Conservation (phyloP, 1,140 invertebrate genomes). For the Idris sp. region DNA sequence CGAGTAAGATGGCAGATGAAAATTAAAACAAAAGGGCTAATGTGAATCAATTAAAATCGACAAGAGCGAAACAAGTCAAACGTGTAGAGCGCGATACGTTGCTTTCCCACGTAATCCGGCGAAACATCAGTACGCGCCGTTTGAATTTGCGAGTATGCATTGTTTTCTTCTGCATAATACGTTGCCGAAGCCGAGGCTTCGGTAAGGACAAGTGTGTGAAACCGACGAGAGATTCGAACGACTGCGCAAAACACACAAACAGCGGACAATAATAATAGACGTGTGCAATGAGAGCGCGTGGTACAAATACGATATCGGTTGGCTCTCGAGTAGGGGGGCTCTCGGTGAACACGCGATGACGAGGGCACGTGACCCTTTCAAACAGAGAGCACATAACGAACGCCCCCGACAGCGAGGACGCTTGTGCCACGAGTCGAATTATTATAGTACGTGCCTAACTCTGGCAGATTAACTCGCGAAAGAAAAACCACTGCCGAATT, state of each 20-base stretch:
- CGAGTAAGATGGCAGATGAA: background rate
- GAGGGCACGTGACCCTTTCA: slow-evolving; percentile 73
- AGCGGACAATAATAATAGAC: slow-evolving; percentile 74
- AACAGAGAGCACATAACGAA: slow-evolving; percentile 70
- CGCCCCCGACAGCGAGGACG: slow-evolving; percentile 69
- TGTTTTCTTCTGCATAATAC: slow-evolving; percentile 71
- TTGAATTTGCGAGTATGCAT: slow-evolving; percentile 64
- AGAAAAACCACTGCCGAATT: slow-evolving; percentile 11
- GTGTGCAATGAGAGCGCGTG: slow-evolving; percentile 68
- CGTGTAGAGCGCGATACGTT: slow-evolving; percentile 17
- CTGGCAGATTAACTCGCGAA: slow-evolving; percentile 40
- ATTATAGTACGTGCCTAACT: slow-evolving; percentile 40
- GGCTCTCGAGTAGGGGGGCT: slow-evolving; percentile 62
- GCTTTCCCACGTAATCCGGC: slow-evolving; percentile 69
- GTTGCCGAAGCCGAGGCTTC: slow-evolving; percentile 47
- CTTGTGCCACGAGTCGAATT: slow-evolving; percentile 51
- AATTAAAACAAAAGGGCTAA: slow-evolving; percentile 20
- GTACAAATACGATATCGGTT: slow-evolving; percentile 75
- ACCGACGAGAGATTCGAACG: slow-evolving; percentile 67
- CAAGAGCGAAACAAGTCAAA: slow-evolving; percentile 34
- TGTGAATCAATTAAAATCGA: slow-evolving; percentile 31
- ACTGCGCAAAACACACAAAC: slow-evolving; percentile 71
- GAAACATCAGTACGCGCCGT: slow-evolving; percentile 61
- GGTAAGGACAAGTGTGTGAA: slow-evolving; percentile 69
- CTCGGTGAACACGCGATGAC: slow-evolving; percentile 56